Evolutionary conservation across 2,113 vertebrate species (phyloP), one percentile per base, ranked within the genome.

Genomic region (Asarcornis scutulata): DNA sequence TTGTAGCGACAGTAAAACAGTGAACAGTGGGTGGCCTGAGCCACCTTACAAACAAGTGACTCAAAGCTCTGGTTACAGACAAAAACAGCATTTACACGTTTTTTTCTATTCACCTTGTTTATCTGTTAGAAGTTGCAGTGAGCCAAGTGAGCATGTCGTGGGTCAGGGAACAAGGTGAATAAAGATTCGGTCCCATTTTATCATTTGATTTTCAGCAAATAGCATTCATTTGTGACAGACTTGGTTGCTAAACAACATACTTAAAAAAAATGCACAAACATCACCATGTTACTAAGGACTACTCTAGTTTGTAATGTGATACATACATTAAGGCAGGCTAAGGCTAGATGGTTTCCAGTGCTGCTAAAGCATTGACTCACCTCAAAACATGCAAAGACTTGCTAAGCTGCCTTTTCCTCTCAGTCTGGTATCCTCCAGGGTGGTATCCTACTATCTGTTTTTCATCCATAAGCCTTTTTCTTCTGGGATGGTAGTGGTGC

Each of bases 221-320:
- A 78, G 7, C 27, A 23, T n/a, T 93, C 67, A 76, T 93, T 95
- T 84, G 90, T 79, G 53, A 60, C 63, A n/a, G 83, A 87, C 76
- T 94, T 42, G 93, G 83, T 94, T 88, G 62, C 82, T 82, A 50
- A 56, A 83, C 29, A 68, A 40, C n/a, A 52, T 26, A 75, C 34
- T 91, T 73, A 32, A 79, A 91, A 81, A 91, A 88, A 40, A 75
- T 32, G 23, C 53, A 82, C 21, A 76, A 89, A 81, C 18, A 77
- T 2, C 48, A 77, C 2, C 48, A 52, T 8, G 11, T 73, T 86
- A 48, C 60, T 40, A 26, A 83, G 26, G 26, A 34, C 68, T 46
- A 48, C 26, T n/a, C 29, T 48, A 36, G n/a, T 50, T 75, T 83
- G 56, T 34, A 75, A 80, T 1, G 7, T 29, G 25, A 88, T 32